Evolutionary conservation across 2,888 invertebrate genomes (phyloP), one percentile per base, ranked within the genome.

Genomic region (Boloria selene): DNA sequence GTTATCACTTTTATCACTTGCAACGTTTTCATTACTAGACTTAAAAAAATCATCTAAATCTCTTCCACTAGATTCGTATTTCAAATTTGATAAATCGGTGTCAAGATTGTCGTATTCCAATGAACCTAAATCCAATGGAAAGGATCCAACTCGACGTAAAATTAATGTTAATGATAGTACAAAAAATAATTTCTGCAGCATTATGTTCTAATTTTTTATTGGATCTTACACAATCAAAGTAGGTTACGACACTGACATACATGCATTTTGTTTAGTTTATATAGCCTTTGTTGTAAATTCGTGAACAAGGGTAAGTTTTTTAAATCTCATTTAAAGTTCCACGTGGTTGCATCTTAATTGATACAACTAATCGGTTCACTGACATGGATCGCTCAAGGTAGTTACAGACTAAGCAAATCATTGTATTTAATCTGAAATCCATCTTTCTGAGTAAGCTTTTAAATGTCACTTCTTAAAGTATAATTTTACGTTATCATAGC

Each of bases 181-280:
- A 54, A 87, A 74, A 69, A 77, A 81, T 73, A 82, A 79, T 79
- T 82, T 84, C 73, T 82, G 88, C 81, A 79, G 77, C 86, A 87
- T 88, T 71, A 67, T 79, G 76, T 72, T 74, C 74, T 64, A 72
- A 74, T 76, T 84, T 84, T 87, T 84, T 85, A 70, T 68, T 17
- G 64, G 72, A 73, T 85, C 82, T 87, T 87, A 81, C 77, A 79
- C 85, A 88, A 88, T 83, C 72, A 83, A 86, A 87, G 79, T 87
- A 82, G 90, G 87, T 90, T 90, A 80, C 87, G 92, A 88, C 92
- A 92, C 90, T 92, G 92, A 92, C 92, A 91, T 86, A 90, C 90
- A 91, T 92, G 87, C 70, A 73, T 71, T 73, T 64, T 61, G 77
- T 74, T 77, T 77, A 74, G 79, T 82, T 88, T 88, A 85, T 90